Evolutionary conservation across 37 sponge, comb jelly and placozoan species (phyloP).

Genomic region (Oscarella lobularis): DNA sequence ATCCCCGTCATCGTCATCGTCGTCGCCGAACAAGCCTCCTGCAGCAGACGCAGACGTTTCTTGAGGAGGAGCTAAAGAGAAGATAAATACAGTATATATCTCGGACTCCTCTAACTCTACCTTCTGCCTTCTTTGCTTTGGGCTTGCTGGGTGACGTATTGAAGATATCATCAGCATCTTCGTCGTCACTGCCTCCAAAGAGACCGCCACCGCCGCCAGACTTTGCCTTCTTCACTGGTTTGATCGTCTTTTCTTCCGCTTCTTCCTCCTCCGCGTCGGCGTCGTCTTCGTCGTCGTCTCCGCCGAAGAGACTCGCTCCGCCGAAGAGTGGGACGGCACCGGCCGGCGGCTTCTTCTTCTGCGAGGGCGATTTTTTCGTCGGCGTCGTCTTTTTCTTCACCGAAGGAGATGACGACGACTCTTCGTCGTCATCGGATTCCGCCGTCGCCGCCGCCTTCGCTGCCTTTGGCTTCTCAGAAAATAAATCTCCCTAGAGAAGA

Average conservation of each 20-base stretch:
- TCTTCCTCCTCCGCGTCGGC: slow-evolving; percentile 10
- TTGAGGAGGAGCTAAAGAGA: too few relatives aligned
- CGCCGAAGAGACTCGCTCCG: background rate
- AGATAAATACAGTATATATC: background rate
- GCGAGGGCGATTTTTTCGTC: background rate
- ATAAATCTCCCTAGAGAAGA: too few relatives aligned
- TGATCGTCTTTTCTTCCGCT: background rate
- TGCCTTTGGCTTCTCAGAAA: too few relatives aligned
- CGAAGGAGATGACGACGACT: background rate
- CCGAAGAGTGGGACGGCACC: slow-evolving; percentile 1
- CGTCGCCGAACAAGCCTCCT: too few relatives aligned
- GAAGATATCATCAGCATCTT: background rate
- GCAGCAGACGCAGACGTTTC: too few relatives aligned
- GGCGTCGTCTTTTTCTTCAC: background rate
- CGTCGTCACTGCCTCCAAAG: background rate
- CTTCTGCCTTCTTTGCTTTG: background rate
- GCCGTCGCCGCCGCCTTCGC: too few relatives aligned
- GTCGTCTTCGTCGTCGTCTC: background rate
- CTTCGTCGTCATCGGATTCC: background rate
- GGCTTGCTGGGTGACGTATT: background rate
- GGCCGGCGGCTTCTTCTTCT: background rate
- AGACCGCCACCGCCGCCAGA: background rate
- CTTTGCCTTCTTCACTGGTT: background rate
- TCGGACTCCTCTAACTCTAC: background rate
- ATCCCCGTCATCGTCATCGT: background rate